Percentiles rank a stretch among this genome's conserved stretches.
Conservation (phyloP, 1,140 invertebrate species). For the Micrasema longulum region DNA sequence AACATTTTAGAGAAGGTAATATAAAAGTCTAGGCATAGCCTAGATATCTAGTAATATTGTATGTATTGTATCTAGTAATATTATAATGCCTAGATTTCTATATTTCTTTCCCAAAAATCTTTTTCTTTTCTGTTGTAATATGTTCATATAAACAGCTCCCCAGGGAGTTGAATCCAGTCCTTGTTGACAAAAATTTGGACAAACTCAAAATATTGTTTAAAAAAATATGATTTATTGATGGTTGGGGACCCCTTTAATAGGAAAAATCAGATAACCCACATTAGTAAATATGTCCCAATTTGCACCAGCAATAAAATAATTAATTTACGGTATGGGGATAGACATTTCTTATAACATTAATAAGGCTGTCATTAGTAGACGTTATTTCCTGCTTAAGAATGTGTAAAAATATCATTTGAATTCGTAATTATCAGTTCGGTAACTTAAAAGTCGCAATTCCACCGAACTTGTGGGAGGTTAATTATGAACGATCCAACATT, state of each 20-base stretch:
- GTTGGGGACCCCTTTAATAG: not conserved
- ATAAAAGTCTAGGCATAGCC: too few relatives aligned
- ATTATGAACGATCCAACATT: constrained; percentile 18
- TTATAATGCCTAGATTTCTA: too few relatives aligned
- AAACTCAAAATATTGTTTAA: too few relatives aligned
- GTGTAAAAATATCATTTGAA: constrained; percentile 36
- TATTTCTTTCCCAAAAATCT: too few relatives aligned
- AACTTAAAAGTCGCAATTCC: constrained; percentile 13
- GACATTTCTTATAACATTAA: constrained; percentile 52
- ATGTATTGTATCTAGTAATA: too few relatives aligned
- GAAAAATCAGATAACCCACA: constrained; percentile 11
- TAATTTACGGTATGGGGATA: constrained; percentile 37
- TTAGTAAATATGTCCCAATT: constrained; percentile 53
- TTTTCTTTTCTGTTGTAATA: too few relatives aligned
- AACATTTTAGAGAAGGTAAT: too few relatives aligned
- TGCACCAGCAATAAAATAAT: constrained; percentile 48
- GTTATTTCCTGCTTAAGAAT: constrained; percentile 35
- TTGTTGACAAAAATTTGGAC: too few relatives aligned
- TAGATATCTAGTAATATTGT: too few relatives aligned
- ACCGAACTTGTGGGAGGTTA: constrained; percentile 31
- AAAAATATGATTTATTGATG: too few relatives aligned
- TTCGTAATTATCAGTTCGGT: constrained; percentile 34
- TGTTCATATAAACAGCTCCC: too few relatives aligned
- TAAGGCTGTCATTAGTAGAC: constrained; percentile 43
- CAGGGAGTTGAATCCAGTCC: too few relatives aligned